phyloP scores from a whole-genome alignment of 2,113 vertebrate species.

The Microcebus ravelobensis region DNA sequence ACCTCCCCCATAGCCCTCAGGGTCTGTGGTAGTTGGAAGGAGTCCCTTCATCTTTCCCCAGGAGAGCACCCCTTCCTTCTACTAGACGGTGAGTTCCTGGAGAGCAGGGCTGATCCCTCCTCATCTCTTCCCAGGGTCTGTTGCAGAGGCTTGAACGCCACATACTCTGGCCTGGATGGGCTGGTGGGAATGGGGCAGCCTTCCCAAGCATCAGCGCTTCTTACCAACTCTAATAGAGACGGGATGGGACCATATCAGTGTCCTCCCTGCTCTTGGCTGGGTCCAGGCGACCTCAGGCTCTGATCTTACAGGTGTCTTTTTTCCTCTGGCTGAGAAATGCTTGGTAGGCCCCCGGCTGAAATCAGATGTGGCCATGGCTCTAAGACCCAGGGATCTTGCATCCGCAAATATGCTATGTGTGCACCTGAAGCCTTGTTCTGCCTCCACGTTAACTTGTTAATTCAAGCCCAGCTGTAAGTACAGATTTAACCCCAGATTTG shows the following conservation, averaged over 20 bases:
- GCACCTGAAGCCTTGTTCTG: background rate
- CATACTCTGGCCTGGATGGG: background rate
- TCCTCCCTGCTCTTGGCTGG: background rate
- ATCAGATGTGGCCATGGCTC: background rate
- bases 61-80: background rate
- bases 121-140: background rate
- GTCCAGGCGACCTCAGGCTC: background rate
- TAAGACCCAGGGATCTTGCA: background rate
- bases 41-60: background rate
- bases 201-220: background rate
- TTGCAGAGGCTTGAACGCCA: background rate
- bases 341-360: background rate
- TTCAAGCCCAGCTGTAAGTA: background rate
- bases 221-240: background rate
- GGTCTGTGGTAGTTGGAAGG: background rate
- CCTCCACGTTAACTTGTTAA: background rate
- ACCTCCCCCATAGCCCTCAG: rapidly evolving
- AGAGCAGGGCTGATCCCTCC: background rate
- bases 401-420: background rate
- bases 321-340: background rate
- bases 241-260: background rate
- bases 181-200: background rate
- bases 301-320: background rate
- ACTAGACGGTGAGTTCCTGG: slow-evolving; percentile 16
- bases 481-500: background rate